Evolutionary conservation across 2,888 invertebrate genomes (phyloP).

Genomic region (Cerastis leucographa): DNA sequence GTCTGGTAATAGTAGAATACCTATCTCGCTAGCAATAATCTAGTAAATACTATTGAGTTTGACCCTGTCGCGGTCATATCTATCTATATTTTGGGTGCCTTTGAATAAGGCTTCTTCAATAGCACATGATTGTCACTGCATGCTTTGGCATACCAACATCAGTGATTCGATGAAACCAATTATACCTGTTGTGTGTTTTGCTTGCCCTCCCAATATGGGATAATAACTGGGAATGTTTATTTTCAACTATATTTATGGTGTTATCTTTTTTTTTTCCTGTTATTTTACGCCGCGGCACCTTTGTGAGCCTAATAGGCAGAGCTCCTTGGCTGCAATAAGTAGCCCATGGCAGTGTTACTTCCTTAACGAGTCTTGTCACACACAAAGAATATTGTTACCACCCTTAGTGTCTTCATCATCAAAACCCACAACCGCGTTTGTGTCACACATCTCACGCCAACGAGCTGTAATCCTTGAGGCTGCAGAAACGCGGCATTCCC

Average conservation of each 20-base stretch:
- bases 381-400: not conserved
- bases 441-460: slow-evolving; percentile 10
- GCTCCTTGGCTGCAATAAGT: not conserved
- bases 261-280: not conserved
- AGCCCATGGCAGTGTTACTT: not conserved
- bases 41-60: not conserved
- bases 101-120: not conserved
- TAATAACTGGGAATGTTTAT: not conserved
- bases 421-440: not conserved
- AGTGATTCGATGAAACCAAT: not conserved
- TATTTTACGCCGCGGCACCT: too few relatives aligned
- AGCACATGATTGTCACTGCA: not conserved
- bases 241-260: not conserved
- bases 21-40: not conserved
- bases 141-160: not conserved
- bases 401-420: not conserved
- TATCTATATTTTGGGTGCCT: not conserved
- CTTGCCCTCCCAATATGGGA: not conserved
- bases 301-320: not conserved
- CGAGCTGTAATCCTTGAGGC: slow-evolving; percentile 17
- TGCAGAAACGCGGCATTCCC: slow-evolving; percentile 43
- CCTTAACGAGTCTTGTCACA: not conserved
- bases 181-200: not conserved
- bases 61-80: not conserved
- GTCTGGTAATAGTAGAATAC: not conserved